Evolutionary conservation across 2,113 vertebrate species (phyloP).

Genomic region (Anser brachyrhynchus): DNA sequence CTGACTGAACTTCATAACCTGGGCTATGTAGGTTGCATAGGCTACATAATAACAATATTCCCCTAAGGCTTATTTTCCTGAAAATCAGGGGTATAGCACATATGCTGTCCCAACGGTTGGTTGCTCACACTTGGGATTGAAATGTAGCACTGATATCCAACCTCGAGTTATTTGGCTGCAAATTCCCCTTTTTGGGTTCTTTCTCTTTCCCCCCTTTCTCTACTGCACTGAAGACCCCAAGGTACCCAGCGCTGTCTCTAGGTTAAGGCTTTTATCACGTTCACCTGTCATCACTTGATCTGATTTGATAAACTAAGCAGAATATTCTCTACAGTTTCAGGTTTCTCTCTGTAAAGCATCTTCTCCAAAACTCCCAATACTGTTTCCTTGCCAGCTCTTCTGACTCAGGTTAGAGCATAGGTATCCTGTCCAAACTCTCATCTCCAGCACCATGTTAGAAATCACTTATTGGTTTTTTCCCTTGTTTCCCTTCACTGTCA

Average conservation of each 20-base stretch:
- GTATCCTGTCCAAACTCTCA: neutral
- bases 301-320: neutral
- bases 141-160: neutral
- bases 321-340: neutral
- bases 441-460: neutral
- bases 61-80: neutral
- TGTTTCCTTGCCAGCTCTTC: neutral
- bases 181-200: neutral
- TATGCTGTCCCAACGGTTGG: neutral
- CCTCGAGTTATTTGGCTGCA: neutral
- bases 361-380: neutral
- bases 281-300: neutral
- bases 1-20: neutral
- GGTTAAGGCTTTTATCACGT: neutral
- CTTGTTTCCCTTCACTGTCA: neutral
- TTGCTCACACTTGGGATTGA: neutral
- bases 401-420: neutral
- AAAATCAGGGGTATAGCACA: accelerated
- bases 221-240: neutral
- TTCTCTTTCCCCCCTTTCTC: neutral
- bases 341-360: neutral
- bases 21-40: neutral
- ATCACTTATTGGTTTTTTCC: neutral
- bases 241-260: neutral
- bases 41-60: neutral